Conservation (phyloP, 1,140 invertebrate species). For the Oryzaephilus surinamensis region DNA sequence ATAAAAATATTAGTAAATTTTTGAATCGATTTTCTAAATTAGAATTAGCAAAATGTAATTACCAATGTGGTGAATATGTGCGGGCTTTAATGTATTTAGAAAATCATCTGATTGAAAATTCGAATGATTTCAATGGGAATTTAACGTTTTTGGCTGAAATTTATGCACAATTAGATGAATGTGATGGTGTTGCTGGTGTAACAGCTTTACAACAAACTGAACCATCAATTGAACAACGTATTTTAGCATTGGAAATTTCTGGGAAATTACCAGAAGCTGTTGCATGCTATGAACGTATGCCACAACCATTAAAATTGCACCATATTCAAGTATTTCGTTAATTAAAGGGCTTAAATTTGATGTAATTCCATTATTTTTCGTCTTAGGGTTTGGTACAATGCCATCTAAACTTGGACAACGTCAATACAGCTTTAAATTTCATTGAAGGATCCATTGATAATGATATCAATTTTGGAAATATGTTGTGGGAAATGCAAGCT, state of each 20-base stretch:
- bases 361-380: constrained; percentile 31
- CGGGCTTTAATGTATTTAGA: constrained; percentile 64
- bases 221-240: constrained; percentile 56
- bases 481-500: constrained; percentile 53
- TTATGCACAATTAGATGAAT: constrained; percentile 63
- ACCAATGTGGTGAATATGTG: constrained; percentile 59
- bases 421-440: constrained; percentile 60
- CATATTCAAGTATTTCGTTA: constrained; percentile 40
- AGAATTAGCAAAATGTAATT: constrained; percentile 57
- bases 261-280: constrained; percentile 64
- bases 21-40: constrained; percentile 50
- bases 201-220: constrained; percentile 52
- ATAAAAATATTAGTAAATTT: constrained; percentile 37
- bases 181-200: constrained; percentile 61
- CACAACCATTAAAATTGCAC: constrained; percentile 44
- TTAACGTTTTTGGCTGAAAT: constrained; percentile 56
- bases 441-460: constrained; percentile 44
- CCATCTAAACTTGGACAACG: constrained; percentile 64
- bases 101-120: constrained; percentile 50
- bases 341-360: constrained; percentile 3
- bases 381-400: constrained; percentile 66
- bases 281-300: constrained; percentile 62
- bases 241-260: constrained; percentile 61
- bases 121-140: constrained; percentile 46
- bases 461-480: constrained; percentile 34